Percentiles rank a stretch among this genome's conserved stretches.
phyloP scores from a whole-genome alignment of 2,888 invertebrate species.

The Zaprionus lineosus region DNA sequence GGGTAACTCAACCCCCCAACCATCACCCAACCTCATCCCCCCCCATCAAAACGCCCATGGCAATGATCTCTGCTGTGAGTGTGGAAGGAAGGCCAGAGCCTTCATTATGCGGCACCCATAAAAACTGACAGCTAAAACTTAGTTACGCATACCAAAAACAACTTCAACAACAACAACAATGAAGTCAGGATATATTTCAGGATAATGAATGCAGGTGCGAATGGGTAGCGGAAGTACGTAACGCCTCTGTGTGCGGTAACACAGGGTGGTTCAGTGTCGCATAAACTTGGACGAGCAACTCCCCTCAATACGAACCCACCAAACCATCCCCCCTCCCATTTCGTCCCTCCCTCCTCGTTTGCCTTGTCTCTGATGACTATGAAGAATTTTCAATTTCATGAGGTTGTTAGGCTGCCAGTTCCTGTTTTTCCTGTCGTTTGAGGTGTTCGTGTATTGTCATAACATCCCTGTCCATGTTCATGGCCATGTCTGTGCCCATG shows the following conservation, averaged over 20 bases:
- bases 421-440: constrained; percentile 44
- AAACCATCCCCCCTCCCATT: background rate
- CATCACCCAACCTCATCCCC: background rate
- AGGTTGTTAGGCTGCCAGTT: constrained; percentile 57
- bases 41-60: background rate
- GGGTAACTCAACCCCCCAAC: constrained; percentile 1
- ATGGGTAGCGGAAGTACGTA: constrained; percentile 74
- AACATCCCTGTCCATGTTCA: constrained; percentile 40
- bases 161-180: constrained; percentile 6
- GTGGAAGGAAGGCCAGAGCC: no score
- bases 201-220: constrained; percentile 74
- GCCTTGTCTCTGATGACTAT: constrained; percentile 57
- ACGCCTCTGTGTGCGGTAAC: constrained; percentile 48
- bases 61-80: background rate
- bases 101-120: constrained; percentile 54
- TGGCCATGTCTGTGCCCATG: constrained; percentile 24
- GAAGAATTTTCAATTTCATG: constrained; percentile 75
- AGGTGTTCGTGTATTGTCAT: constrained; percentile 67
- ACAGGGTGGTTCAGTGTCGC: background rate
- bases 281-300: constrained; percentile 50
- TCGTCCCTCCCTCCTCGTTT: background rate
- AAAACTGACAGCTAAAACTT: constrained; percentile 74
- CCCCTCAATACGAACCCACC: no score
- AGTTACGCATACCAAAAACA: constrained; percentile 66
- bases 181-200: constrained; percentile 32